Conservation (phyloP, 2,113 vertebrate species). For the Cygnus buccinator region DNA sequence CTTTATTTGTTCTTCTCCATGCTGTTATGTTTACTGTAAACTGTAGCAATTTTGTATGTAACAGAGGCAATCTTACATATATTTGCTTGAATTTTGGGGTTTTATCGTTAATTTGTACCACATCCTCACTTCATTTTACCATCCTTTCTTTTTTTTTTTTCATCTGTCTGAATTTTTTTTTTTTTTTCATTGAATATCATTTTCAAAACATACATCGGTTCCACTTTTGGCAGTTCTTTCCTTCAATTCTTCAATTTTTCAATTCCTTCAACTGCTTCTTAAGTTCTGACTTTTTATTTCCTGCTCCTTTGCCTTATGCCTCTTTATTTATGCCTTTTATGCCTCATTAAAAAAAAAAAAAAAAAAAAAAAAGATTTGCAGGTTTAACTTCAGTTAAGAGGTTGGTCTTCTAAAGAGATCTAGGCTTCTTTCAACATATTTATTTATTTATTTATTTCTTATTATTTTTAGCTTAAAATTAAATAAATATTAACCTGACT, state of each 20-base stretch:
- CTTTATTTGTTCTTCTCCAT: not conserved
- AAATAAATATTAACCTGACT: not conserved
- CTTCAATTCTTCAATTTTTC: not conserved
- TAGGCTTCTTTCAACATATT: not conserved
- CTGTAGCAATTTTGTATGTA: not conserved
- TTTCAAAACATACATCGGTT: not conserved
- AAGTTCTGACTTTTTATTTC: not conserved
- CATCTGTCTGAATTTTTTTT: not conserved
- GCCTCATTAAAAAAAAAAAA: no score
- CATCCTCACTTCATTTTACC: not conserved
- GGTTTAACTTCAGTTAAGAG: not conserved
- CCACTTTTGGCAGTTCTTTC: not conserved
- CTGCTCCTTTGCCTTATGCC: accelerated
- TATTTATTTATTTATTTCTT: not conserved
- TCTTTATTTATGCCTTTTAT: not conserved
- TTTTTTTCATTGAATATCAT: not conserved
- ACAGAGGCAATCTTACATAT: not conserved
- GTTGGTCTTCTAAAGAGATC: not conserved
- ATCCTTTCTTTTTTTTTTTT: not conserved
- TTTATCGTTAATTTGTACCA: not conserved
- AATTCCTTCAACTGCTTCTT: not conserved
- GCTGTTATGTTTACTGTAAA: not conserved
- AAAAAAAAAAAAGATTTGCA: not conserved
- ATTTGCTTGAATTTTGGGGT: not conserved
- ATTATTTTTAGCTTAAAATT: not conserved